Base-by-base conservation (phyloP, 2,113 vertebrate species). In the Scophthalmus maximus region DNA sequence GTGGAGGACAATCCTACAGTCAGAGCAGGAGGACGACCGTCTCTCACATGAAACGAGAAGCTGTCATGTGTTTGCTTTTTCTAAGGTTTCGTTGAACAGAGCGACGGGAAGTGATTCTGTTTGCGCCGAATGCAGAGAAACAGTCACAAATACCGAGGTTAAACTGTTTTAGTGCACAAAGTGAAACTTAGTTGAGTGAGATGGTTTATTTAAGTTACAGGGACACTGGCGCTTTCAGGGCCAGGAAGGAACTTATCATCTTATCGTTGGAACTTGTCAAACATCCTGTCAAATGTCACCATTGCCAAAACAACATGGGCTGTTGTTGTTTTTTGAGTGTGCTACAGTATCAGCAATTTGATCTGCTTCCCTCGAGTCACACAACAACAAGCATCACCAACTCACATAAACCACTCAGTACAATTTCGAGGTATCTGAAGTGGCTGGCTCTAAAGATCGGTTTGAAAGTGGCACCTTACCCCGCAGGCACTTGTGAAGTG, bases 391-490 rank as follows among this genome's bases (percentile, higher is more conserved):
- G 32, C 61, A 47, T 56, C 27, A 73, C 40, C 22, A 53, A 47
- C 61, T 73, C 51, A 53, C 17, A 74, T 26, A 69, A 80, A 64
- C 17, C 73, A 52, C 74, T 81, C 66, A 51, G 12, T 68, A 73
- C 40, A 7, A 14, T 53, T 70, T 70, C 18, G 74, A 59, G 80
- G 68, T 47, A 61, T 53, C 62, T 58, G 9, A 58, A 62, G 47
- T 50, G 44, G 14, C 60, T 25, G 52, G 50, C 53, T 44, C 50
- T 81, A 53, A 44, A 69, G 61, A 64, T 63, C 23, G 76, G 26
- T 78, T 55, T 81, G 38, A 77, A 88, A 87, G 59, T 20, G 8
- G 49, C 76, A 81, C 64, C 87, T 92, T 88, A 92, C 89, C 87
- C 79, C 7, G 1, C 36, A 63, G 70, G 77, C 74, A 46, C 74